Evolutionary conservation across 2,113 vertebrate genomes (phyloP).

Genomic region (Scolopax mira): DNA sequence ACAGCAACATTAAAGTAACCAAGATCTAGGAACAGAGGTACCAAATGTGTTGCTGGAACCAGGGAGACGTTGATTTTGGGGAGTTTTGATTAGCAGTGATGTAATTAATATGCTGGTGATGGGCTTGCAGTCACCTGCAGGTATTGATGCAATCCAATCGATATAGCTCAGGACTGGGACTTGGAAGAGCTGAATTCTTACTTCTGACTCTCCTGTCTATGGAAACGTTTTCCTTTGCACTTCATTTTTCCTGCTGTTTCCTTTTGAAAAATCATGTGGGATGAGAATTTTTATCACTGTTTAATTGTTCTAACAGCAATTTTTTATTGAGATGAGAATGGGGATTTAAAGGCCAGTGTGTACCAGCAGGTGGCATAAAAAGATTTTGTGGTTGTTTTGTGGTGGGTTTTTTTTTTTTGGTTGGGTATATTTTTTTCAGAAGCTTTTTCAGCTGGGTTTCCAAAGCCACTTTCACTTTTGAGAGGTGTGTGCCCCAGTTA

Average conservation of each 20-base stretch:
- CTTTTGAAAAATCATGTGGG: neutral
- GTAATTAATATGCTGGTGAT: accelerated
- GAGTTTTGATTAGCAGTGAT: neutral
- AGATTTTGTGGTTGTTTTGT: neutral
- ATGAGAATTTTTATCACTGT: neutral
- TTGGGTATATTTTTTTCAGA: neutral
- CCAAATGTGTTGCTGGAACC: no score
- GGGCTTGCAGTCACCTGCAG: no score
- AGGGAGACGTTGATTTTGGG: neutral
- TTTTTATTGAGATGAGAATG: neutral
- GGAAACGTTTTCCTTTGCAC: neutral
- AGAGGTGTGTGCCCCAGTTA: accelerated
- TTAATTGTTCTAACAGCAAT: neutral
- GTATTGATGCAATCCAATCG: accelerated
- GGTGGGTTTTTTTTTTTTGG: neutral
- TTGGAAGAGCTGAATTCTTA: neutral
- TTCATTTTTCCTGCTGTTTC: neutral
- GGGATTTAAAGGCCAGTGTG: neutral
- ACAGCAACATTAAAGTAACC: accelerated
- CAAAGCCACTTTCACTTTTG: neutral
- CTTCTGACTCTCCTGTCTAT: neutral
- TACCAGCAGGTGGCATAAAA: neutral
- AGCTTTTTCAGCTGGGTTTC: neutral
- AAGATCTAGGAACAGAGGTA: neutral
- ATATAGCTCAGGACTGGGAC: neutral